These are phyloP conservation scores for Tretioscincus oriximinensis DNA, from an alignment of 2,113 vertebrate species.

Conservation along the genomic window DNA sequence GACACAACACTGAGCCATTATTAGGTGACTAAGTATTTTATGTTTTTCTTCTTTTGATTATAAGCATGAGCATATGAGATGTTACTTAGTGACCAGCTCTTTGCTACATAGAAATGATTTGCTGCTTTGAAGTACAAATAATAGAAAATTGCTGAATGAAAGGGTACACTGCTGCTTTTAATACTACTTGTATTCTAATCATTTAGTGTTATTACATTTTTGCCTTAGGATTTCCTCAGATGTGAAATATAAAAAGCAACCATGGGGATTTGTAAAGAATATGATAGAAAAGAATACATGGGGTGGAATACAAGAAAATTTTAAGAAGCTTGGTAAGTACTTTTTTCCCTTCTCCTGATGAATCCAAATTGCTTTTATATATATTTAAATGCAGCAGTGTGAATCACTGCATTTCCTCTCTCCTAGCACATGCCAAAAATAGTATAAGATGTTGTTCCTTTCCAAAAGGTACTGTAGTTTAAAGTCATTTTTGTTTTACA, in stretches of 20 bases:
- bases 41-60: slow-evolving; percentile 7
- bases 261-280: slow-evolving; percentile 91
- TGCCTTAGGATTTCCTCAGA: slow-evolving; percentile 85
- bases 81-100: background rate
- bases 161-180: slow-evolving; percentile 2
- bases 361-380: background rate
- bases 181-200: background rate
- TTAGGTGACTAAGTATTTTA: background rate
- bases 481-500: no score
- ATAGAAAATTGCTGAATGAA: background rate
- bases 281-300: slow-evolving; percentile 97
- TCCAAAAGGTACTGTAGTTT: background rate
- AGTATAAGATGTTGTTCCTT: background rate
- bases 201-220: slow-evolving; percentile 20
- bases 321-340: slow-evolving; percentile 87
- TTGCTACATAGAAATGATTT: background rate
- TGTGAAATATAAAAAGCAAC: slow-evolving; percentile 93
- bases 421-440: background rate
- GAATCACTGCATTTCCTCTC: background rate
- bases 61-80: background rate
- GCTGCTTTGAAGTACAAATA: slow-evolving; percentile 11
- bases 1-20: background rate
- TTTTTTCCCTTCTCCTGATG: background rate
- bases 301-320: slow-evolving; percentile 88
- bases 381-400: background rate